Conservation (phyloP, 1,140 invertebrate species). For the Hyphantria cunea region DNA sequence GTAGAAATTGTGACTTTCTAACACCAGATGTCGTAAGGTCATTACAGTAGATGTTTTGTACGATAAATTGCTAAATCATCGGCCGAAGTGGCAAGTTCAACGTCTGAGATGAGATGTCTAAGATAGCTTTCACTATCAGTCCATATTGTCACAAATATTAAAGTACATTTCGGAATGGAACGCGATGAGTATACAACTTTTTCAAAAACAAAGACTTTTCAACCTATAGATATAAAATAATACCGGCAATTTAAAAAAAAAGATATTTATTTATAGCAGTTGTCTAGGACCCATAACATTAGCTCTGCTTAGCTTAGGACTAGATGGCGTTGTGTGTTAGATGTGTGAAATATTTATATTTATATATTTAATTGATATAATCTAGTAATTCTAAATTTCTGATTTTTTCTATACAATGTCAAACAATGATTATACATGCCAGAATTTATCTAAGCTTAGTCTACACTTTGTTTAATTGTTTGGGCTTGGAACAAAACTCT, state of each 20-base stretch:
- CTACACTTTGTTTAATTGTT: constrained; percentile 8
- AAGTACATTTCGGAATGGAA: constrained; percentile 16
- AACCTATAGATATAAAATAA: too few species aligned
- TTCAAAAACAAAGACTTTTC: background rate
- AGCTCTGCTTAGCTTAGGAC: too few species aligned
- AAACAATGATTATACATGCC: constrained; percentile 4
- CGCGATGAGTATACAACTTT: constrained; percentile 26
- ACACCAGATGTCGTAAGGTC: constrained; percentile 22
- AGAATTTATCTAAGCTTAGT: constrained; percentile 3
- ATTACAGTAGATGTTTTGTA: constrained; percentile 17
- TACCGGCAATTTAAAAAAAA: too few species aligned
- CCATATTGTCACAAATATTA: constrained; percentile 14
- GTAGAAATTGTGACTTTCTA: constrained; percentile 39
- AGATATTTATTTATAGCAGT: too few species aligned
- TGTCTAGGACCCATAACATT: too few species aligned
- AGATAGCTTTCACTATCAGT: constrained; percentile 22
- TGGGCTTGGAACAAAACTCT: background rate
- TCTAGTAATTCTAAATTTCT: background rate
- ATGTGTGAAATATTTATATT: too few species aligned
- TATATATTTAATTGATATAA: background rate
- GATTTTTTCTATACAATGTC: background rate
- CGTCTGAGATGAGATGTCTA: constrained; percentile 4
- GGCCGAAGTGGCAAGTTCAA: constrained; percentile 27
- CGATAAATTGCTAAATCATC: constrained; percentile 32
- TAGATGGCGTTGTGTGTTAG: too few species aligned